A percentile compares a stretch with the other conserved stretches of the same genome.
These are phyloP conservation scores for Trissolcus basalis DNA, from an alignment of 1,140 invertebrate species.

Conservation along the genomic window DNA sequence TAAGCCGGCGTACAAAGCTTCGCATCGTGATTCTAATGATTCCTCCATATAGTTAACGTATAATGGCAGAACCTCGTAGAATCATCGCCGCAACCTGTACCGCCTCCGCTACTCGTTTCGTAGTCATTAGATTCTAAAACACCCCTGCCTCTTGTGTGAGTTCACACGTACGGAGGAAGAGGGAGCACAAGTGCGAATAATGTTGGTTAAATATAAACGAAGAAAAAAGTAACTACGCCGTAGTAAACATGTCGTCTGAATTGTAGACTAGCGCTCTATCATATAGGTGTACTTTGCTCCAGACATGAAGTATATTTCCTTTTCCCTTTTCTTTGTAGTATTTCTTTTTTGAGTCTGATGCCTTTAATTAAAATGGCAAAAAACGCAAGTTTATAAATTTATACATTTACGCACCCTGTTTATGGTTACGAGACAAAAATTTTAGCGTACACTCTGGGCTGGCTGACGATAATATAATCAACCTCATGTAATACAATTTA, in stretches of 20 bases:
- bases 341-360: no score
- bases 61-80: slow-evolving; percentile 50
- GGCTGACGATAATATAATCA: slow-evolving; percentile 10
- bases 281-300: no score
- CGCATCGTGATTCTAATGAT: slow-evolving; percentile 38
- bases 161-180: slow-evolving; percentile 6
- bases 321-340: no score
- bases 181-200: neutral
- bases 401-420: no score
- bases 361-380: no score
- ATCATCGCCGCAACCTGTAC: slow-evolving; percentile 37
- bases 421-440: no score
- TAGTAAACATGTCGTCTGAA: no score
- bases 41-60: slow-evolving; percentile 39
- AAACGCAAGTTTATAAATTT: no score
- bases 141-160: slow-evolving; percentile 15
- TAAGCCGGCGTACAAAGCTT: slow-evolving; percentile 38
- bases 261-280: no score
- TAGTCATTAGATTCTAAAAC: slow-evolving; percentile 45
- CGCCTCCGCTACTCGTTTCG: slow-evolving; percentile 38
- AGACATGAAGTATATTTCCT: no score
- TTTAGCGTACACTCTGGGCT: no score
- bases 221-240: no score
- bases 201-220: neutral
- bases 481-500: slow-evolving; percentile 19